A percentile compares a stretch with the other conserved stretches of the same genome.
Evolutionary conservation across 2,113 vertebrate species (phyloP).

Genomic region (Mustelus asterias): DNA sequence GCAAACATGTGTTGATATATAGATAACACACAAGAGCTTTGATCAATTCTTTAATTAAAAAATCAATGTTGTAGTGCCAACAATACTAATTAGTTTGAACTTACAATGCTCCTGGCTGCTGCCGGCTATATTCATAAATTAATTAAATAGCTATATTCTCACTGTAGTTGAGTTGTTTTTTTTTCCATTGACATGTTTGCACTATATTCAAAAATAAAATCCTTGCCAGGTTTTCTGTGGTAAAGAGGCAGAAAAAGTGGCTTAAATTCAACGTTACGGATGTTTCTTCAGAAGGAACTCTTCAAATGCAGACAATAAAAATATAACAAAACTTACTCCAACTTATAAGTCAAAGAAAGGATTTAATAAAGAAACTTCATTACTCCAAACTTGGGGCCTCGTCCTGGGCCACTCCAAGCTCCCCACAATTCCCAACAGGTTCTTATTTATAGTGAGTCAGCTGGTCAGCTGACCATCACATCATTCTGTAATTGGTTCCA

Average conservation of each 20-base stretch:
- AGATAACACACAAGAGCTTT: background rate
- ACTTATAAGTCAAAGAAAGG: no score
- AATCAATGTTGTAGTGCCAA: background rate
- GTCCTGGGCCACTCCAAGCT: no score
- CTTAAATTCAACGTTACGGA: background rate
- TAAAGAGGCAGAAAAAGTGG: background rate
- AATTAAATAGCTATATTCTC: background rate
- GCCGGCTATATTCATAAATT: background rate
- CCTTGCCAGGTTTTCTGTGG: background rate
- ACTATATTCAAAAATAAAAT: background rate
- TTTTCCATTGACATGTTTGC: background rate
- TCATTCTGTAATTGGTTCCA: no score
- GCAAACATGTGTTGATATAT: background rate
- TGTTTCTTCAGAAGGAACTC: no score
- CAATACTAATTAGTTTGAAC: background rate
- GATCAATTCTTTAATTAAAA: background rate
- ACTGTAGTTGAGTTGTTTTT: background rate
- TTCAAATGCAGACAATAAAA: no score
- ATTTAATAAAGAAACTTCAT: no score
- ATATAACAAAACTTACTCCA: no score
- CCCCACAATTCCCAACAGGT: no score
- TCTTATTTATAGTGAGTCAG: no score
- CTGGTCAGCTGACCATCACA: no score
- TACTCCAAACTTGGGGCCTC: no score
- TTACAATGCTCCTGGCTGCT: background rate